phyloP scores from a whole-genome alignment of 1,140 invertebrate genomes.

The Drosophila equinoxialis region DNA sequence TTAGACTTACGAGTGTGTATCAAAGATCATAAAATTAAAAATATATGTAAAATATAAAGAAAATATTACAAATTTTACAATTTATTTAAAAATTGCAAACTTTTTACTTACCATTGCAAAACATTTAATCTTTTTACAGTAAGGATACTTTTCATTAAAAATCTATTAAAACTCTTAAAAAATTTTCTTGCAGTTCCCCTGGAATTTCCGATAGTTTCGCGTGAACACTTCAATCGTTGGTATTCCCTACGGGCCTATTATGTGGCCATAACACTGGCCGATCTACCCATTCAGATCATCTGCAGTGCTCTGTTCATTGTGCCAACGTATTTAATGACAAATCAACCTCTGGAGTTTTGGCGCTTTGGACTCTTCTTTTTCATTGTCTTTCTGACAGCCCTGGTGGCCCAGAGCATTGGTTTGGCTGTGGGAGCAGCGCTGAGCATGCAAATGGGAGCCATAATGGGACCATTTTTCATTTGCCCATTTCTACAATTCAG shows the following conservation, averaged over 20 bases:
- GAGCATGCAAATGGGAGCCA: slow-evolving; percentile 90
- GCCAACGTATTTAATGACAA: slow-evolving; percentile 93
- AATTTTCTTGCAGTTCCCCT: slow-evolving; percentile 88
- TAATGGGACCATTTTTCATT: slow-evolving; percentile 92
- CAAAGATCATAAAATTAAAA: no score
- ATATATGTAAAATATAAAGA: no score
- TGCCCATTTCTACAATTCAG: slow-evolving; percentile 94
- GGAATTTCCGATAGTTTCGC: slow-evolving; percentile 91
- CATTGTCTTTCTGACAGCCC: slow-evolving; percentile 90
- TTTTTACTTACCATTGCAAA: no score
- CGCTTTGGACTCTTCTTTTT: slow-evolving; percentile 89
- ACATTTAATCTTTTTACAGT: no score
- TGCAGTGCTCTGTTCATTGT: slow-evolving; percentile 90
- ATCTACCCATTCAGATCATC: slow-evolving; percentile 92
- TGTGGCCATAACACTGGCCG: slow-evolving; percentile 91
- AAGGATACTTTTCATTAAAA: background rate
- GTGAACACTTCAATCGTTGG: slow-evolving; percentile 97
- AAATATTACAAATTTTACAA: no score
- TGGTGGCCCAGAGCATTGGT: slow-evolving; percentile 93
- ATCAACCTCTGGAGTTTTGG: slow-evolving; percentile 88
- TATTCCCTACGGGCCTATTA: slow-evolving; percentile 96
- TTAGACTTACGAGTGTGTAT: no score
- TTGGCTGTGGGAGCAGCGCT: slow-evolving; percentile 92
- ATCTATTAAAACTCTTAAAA: background rate
- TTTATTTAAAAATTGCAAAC: no score